Evolutionary conservation across 2,113 vertebrate genomes (phyloP).

Genomic region (Tor tambroides): DNA sequence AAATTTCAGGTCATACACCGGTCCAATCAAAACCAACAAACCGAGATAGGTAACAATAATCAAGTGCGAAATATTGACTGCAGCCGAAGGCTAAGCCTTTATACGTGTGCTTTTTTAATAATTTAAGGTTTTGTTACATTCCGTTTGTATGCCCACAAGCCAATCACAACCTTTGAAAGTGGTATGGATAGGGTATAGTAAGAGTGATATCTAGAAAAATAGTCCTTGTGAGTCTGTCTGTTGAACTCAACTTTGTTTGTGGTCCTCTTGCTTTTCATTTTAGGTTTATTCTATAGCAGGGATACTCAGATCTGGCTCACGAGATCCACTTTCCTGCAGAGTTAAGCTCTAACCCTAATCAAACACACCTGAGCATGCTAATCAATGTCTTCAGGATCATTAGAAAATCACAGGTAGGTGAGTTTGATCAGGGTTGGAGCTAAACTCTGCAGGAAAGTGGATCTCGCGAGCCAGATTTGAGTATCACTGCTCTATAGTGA

Average conservation of each 20-base stretch:
- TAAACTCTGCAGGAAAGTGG: too few relatives aligned
- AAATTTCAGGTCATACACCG: not conserved
- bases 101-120: constrained; percentile 27
- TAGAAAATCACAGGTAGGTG: too few relatives aligned
- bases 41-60: constrained; percentile 35
- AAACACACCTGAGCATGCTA: too few relatives aligned
- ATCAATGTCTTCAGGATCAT: too few relatives aligned
- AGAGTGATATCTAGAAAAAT: not conserved
- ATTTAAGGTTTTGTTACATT: constrained; percentile 20
- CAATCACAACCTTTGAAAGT: not conserved
- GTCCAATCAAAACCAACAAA: constrained; percentile 19
- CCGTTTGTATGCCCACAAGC: not conserved
- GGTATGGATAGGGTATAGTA: not conserved
- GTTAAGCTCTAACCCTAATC: too few relatives aligned
- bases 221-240: not conserved
- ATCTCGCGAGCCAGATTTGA: too few relatives aligned
- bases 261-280: not conserved
- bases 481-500: too few relatives aligned
- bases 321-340: too few relatives aligned
- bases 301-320: too few relatives aligned
- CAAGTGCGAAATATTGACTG: constrained; percentile 46
- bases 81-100: constrained; percentile 29
- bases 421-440: too few relatives aligned
- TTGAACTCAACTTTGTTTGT: not conserved
- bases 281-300: too few relatives aligned